These are phyloP conservation scores for Propithecus perrieri DNA, from an alignment of 2,797 vertebrate species.

Conservation along the genomic window DNA sequence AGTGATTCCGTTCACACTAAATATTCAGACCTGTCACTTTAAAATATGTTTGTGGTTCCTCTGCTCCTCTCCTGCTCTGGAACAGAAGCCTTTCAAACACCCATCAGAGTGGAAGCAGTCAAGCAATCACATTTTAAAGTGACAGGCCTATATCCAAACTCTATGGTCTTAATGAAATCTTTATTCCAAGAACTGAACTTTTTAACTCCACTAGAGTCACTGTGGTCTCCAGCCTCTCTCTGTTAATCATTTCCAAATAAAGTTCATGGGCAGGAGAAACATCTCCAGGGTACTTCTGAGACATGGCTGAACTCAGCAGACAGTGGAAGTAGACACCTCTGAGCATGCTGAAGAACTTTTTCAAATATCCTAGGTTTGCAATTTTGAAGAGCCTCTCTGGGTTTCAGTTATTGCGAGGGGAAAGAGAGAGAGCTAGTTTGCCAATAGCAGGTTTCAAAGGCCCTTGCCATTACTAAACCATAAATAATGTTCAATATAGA, in stretches of 20 bases:
- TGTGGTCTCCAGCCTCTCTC: conserved; percentile 45
- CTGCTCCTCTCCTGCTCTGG: conserved; percentile 46
- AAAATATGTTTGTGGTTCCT: conserved; percentile 42
- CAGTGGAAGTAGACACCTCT: conserved; percentile 34
- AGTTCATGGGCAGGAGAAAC: conserved; percentile 46
- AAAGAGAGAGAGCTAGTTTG: conserved; percentile 42
- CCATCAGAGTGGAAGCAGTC: conserved; percentile 56
- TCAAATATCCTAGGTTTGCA: conserved; percentile 51
- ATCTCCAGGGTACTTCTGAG: conserved; percentile 58
- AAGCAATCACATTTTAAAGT: conserved; percentile 73
- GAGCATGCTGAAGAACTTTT: conserved; percentile 51
- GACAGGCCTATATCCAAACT: conserved; percentile 59
- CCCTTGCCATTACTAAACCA: conserved; percentile 52
- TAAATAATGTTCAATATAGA: conserved; percentile 58
- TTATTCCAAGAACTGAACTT: conserved; percentile 66
- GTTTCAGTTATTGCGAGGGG: neutral
- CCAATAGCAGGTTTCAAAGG: conserved; percentile 64
- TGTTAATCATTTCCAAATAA: conserved; percentile 75
- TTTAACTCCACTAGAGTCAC: conserved; percentile 44
- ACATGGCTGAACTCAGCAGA: conserved; percentile 55
- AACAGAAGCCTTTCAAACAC: conserved; percentile 63
- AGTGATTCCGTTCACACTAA: conserved; percentile 56
- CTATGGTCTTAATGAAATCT: conserved; percentile 74
- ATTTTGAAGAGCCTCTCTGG: conserved; percentile 37
- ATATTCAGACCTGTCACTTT: conserved; percentile 69